Evolutionary conservation across 1,140 invertebrate species (phyloP), one percentile per base, ranked within the genome.

Genomic region (Drosophila pandora): DNA sequence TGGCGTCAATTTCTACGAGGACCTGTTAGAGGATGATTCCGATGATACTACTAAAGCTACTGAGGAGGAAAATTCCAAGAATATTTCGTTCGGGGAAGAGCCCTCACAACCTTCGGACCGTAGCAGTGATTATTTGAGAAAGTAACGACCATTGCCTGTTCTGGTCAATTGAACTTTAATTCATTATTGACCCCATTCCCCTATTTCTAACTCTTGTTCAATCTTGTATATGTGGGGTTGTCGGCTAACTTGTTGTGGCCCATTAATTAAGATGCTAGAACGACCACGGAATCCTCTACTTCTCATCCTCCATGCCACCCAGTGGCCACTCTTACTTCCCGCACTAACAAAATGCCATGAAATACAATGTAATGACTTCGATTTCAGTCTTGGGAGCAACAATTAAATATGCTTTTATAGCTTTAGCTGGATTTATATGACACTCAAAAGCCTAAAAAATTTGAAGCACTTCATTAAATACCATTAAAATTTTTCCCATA

Each of bases 121-220:
- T 57, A 12, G 39, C 23, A 39, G 59, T 53, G 45, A 69, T 76
- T 76, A 68, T 56, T 52, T 57, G 17, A 57, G 28, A 85, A 80
- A 67, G 73, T 73, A 80, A 73, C 43, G 68, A 65, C 56, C 76
- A 25, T 56, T 49, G 37, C 32, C 69, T 63, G 77, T 57, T 74
- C 59, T 55, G 73, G 57, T 63, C 77, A 80, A 85, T 85, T 85
- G 73, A 80, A 85, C 81, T 87, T 82, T 67, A 87, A 79, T 85
- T 67, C 62, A 78, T 74, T 52, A 70, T 61, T 43, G 9, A 39
- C 55, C 41, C 37, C 37, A 10, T 45, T 62, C 52, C 54, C 41
- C 13, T 10, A n/a, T 37, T 37, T 37, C 34, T 12, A 37, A n/a
- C 34, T 37, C 34, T 10, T 37, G 34, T 37, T 10, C n/a, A n/a